phyloP scores from a whole-genome alignment of 2,113 vertebrate species.

The Tautogolabrus adspersus region DNA sequence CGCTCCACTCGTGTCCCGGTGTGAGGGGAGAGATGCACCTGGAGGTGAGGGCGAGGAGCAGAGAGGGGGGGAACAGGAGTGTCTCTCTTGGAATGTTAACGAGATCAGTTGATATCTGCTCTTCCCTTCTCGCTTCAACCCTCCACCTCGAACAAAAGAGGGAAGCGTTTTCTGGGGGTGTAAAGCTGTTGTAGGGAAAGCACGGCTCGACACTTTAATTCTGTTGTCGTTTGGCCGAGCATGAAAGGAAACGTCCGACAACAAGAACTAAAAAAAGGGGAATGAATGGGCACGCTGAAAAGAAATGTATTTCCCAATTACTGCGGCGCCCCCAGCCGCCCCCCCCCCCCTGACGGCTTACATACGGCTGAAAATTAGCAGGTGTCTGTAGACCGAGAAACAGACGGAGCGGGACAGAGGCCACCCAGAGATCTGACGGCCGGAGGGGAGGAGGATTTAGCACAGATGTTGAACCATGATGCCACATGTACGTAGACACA shows the following conservation, averaged over 20 bases:
- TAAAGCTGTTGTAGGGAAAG: conserved; percentile 75
- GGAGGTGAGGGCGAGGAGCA: conserved; percentile 59
- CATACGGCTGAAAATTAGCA: conserved; percentile 82
- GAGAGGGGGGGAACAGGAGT: conserved; percentile 47
- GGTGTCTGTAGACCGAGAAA: conserved; percentile 79
- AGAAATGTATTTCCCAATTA: conserved; percentile 82
- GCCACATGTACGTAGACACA: conserved; percentile 35
- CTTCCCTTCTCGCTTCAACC: conserved; percentile 56
- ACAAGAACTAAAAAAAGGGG: conserved; percentile 60
- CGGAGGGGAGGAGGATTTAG: conserved; percentile 1
- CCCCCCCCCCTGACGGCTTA: conserved; percentile 64
- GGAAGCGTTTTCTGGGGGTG: conserved; percentile 58
- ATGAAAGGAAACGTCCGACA: conserved; percentile 76
- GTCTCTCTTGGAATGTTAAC: conserved; percentile 86
- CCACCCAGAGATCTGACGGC: conserved; percentile 68
- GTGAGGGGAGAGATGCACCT: conserved; percentile 53
- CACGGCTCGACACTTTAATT: conserved; percentile 69
- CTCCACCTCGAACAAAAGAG: conserved; percentile 70
- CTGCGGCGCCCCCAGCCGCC: conserved; percentile 58
- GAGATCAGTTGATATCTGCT: conserved; percentile 81
- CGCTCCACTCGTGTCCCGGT: conserved; percentile 45
- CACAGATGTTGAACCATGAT: conserved; percentile 73
- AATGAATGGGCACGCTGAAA: conserved; percentile 70
- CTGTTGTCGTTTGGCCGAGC: conserved; percentile 81
- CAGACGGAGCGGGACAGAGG: conserved; percentile 61